These are phyloP conservation scores for Linnaemya tessellans DNA, from an alignment of 2,888 invertebrate species.

Conservation along the genomic window DNA sequence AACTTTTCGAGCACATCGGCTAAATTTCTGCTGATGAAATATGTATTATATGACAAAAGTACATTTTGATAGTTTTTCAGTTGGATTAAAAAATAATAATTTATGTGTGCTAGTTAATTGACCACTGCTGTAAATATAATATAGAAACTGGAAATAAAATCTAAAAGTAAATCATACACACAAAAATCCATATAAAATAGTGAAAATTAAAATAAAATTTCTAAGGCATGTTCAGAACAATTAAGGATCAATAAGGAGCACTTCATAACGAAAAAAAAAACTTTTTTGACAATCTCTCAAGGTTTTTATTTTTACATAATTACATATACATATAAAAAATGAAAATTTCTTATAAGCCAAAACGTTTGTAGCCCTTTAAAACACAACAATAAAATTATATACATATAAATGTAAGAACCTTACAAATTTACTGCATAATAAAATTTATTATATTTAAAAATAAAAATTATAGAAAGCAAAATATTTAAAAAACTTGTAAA, in stretches of 20 bases:
- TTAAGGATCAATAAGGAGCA: constrained; percentile 34
- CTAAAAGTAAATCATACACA: not conserved
- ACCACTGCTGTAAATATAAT: constrained; percentile 17
- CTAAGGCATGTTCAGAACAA: not conserved
- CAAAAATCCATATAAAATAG: too few species aligned
- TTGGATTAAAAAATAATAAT: not conserved
- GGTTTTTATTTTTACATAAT: constrained; percentile 34
- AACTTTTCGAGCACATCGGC: too few species aligned
- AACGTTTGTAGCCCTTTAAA: constrained; percentile 69
- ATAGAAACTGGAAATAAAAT: not conserved
- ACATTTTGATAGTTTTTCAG: not conserved
- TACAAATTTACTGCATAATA: constrained; percentile 42
- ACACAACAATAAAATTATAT: constrained; percentile 37
- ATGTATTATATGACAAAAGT: too few species aligned
- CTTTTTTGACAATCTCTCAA: constrained; percentile 67
- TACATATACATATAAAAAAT: not conserved
- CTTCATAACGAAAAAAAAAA: constrained; percentile 18
- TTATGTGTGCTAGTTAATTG: constrained; percentile 16
- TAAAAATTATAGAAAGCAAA: constrained; percentile 21
- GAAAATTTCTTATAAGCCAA: constrained; percentile 7
- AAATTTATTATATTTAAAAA: constrained; percentile 46
- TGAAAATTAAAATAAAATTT: not conserved
- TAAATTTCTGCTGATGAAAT: too few species aligned
- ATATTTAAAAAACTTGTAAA: constrained; percentile 26
- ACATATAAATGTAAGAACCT: constrained; percentile 8